phyloP scores from a whole-genome alignment of 2,113 vertebrate genomes.

The Heloderma charlesbogerti region DNA sequence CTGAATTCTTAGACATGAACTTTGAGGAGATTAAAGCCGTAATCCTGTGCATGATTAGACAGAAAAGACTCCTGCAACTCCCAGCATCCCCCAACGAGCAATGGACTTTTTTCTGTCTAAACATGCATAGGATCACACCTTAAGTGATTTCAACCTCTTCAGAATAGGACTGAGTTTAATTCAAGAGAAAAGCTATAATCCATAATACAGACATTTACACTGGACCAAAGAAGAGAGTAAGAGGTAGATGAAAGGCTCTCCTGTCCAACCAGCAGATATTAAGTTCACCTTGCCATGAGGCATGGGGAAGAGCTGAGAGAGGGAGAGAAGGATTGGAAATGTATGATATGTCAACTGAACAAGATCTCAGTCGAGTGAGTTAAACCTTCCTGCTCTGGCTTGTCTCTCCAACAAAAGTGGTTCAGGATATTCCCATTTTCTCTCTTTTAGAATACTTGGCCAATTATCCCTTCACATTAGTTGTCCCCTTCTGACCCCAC shows the following conservation, averaged over 20 bases:
- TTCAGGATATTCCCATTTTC: too few relatives aligned
- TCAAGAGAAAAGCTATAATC: not conserved
- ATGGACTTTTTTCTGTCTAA: too few relatives aligned
- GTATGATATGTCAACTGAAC: not conserved
- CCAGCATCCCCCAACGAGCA: too few relatives aligned
- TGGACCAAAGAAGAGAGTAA: not conserved
- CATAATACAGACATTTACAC: not conserved
- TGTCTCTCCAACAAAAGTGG: too few relatives aligned
- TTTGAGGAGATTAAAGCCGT: not conserved
- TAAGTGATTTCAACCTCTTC: not conserved
- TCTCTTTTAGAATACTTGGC: too few relatives aligned
- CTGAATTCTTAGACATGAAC: not conserved
- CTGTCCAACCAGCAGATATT: not conserved
- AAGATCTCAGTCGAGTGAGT: not conserved
- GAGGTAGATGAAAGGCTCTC: not conserved
- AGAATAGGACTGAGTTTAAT: not conserved
- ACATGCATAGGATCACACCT: not conserved
- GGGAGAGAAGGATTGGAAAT: not conserved
- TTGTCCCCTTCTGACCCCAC: not conserved
- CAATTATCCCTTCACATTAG: not conserved
- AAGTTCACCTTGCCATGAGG: not conserved
- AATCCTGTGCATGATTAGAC: too few relatives aligned
- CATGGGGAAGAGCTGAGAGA: not conserved
- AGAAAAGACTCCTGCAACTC: too few relatives aligned
- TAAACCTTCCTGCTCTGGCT: too few relatives aligned